phyloP scores from a whole-genome alignment of 2,888 invertebrate species.

The Xestia xanthographa region DNA sequence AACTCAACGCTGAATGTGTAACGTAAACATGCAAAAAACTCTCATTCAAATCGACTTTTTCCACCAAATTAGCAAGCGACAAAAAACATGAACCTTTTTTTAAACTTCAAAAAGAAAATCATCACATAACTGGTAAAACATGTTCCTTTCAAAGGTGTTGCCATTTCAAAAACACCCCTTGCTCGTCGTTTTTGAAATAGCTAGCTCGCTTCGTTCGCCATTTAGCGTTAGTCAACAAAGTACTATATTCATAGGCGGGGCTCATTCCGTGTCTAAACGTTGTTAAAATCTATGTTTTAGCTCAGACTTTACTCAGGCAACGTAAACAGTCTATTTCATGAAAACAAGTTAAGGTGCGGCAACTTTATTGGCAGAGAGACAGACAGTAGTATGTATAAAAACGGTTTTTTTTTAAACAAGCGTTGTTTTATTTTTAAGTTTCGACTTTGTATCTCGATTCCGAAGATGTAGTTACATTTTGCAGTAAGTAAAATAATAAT shows the following conservation, averaged over 20 bases:
- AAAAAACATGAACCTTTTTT: neutral
- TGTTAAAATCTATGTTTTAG: slow-evolving; percentile 63
- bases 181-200: slow-evolving; percentile 28
- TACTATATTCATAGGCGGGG: slow-evolving; percentile 51
- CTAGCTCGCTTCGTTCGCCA: slow-evolving; percentile 20
- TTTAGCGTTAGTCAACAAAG: slow-evolving; percentile 55
- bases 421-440: neutral
- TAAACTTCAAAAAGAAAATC: slow-evolving; percentile 25
- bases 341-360: slow-evolving; percentile 56
- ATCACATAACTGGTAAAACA: slow-evolving; percentile 4
- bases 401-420: too few species aligned
- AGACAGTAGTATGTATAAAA: too few species aligned
- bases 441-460: neutral
- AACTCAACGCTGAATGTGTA: neutral
- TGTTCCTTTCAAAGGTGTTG: slow-evolving; percentile 40
- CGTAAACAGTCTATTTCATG: slow-evolving; percentile 52
- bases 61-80: slow-evolving; percentile 25
- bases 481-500: neutral
- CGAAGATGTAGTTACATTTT: neutral
- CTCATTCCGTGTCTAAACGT: slow-evolving; percentile 63
- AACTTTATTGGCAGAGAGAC: slow-evolving; percentile 46
- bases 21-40: neutral
- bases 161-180: slow-evolving; percentile 31
- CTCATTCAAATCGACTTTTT: neutral
- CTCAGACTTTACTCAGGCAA: slow-evolving; percentile 62